Evolutionary conservation across 2,888 invertebrate species (phyloP), one percentile per base, ranked within the genome.

Genomic region (Megaustenia siamemsis): DNA sequence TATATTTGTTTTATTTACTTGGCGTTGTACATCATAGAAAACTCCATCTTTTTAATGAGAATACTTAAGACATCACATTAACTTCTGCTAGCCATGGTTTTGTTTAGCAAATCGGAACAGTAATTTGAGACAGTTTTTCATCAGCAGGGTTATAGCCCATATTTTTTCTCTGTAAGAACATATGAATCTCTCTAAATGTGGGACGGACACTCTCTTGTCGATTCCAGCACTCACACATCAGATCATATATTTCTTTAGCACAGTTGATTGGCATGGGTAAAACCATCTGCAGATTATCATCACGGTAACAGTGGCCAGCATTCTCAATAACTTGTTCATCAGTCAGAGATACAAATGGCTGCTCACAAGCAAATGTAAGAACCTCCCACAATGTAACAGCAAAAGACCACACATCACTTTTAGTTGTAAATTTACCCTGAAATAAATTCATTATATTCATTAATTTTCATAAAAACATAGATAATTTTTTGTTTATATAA

Each of bases 161-260:
- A 87, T 93, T 94, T 88, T 94, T 94, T 45, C 94, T 89, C 87
- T 93, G 97, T 89, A 98, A 95, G 94, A 97, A 98, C 91, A 97
- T 95, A 93, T 97, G 97, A 84, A 98, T 96, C 94, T 98, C 97
- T 91, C 96, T 95, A 95, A 98, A 98, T 86, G 96, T 96, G 0
- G 98, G 98, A 68, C 98, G 95, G 91, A 97, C 96, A 82, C 95
- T 95, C 80, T 97, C 96, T 90, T 96, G 96, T 83, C 97, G 95
- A 90, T 97, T 96, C 97, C 98, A 98, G 94, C 98, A 98, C 94
- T 97, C 97, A 90, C 96, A 96, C 97, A 98, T 97, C 90, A 98
- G 95, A 94, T 97, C 97, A 95, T 97, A 97, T 87, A 98, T 96
- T 94, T 98, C 97, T 88, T 96, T 95, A 63, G 97, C 97, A 94